Evolutionary conservation across 2,113 vertebrate genomes (phyloP).

Genomic region (Vulpes vulpes): DNA sequence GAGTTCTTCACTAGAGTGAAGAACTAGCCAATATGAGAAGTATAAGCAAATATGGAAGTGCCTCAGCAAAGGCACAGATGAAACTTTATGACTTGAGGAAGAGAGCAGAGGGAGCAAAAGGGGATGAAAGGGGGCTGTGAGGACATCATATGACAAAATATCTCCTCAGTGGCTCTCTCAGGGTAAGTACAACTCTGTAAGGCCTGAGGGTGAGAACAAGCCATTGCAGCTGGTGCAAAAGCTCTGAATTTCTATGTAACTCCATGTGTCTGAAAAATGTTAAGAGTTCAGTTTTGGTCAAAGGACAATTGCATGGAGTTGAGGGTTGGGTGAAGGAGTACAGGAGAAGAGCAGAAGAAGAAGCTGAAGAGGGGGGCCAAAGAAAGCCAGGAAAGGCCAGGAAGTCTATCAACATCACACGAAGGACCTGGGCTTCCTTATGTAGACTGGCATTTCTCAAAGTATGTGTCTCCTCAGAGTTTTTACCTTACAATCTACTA

Average conservation of each 20-base stretch:
- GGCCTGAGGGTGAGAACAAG: background rate
- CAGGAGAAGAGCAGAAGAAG: background rate
- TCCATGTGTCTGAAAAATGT: background rate
- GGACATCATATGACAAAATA: no score
- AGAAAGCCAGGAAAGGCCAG: no score
- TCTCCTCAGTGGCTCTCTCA: background rate
- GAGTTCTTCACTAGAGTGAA: no score
- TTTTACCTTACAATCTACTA: background rate
- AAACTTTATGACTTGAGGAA: background rate
- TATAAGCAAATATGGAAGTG: background rate
- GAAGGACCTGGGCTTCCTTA: background rate
- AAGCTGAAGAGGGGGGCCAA: background rate
- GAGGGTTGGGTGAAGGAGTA: no score
- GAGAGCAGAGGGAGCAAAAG: background rate
- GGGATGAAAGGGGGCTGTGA: rapidly evolving
- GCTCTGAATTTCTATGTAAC: background rate
- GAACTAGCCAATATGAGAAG: background rate
- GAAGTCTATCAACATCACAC: rapidly evolving
- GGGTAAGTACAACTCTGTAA: no score
- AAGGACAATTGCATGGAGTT: background rate
- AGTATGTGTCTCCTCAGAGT: background rate
- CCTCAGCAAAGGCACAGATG: background rate
- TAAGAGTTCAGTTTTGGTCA: background rate
- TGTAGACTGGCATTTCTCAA: background rate
- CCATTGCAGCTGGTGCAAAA: background rate